phyloP scores from a whole-genome alignment of 2,797 vertebrate genomes.

The Artibeus lituratus region DNA sequence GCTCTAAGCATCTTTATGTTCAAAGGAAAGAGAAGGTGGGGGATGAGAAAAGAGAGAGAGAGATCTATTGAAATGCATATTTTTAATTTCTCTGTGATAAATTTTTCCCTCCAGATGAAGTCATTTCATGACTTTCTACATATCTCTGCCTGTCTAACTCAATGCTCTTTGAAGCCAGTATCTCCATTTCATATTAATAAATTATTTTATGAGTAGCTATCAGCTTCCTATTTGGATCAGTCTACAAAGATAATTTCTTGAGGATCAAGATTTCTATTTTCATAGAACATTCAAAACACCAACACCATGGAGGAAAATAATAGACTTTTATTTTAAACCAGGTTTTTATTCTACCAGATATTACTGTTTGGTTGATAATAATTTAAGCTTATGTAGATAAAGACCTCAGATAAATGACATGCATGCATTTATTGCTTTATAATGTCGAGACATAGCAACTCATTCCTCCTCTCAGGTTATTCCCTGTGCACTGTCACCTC shows the following conservation, averaged over 20 bases:
- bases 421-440: background rate
- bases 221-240: background rate
- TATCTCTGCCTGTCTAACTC: background rate
- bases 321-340: background rate
- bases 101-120: background rate
- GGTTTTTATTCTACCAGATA: background rate
- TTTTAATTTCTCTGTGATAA: slow-evolving; percentile 10
- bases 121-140: background rate
- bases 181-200: background rate
- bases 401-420: background rate
- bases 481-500: background rate
- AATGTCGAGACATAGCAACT: background rate
- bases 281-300: background rate
- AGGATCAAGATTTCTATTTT: background rate
- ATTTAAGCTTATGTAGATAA: background rate
- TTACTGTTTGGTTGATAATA: background rate
- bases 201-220: background rate
- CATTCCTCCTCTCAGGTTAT: background rate
- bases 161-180: background rate
- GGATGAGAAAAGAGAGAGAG: background rate
- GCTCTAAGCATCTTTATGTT: background rate
- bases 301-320: background rate
- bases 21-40: background rate
- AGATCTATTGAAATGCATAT: background rate
- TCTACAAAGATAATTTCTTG: background rate